These are phyloP conservation scores for Pinctada fucata DNA, from an alignment of 2,888 invertebrate species.

Conservation along the genomic window DNA sequence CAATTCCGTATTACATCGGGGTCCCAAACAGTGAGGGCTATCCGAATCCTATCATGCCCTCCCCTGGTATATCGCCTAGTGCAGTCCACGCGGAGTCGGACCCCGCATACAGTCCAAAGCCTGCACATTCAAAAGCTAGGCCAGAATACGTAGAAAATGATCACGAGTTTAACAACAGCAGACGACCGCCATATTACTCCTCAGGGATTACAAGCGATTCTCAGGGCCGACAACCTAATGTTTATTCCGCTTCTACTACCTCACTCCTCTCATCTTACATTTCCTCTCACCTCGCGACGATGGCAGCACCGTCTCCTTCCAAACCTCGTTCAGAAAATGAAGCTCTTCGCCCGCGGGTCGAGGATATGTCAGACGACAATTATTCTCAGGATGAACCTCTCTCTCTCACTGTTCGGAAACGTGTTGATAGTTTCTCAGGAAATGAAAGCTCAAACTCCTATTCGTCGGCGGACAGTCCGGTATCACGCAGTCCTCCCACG, in stretches of 20 bases:
- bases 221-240: conserved; percentile 22
- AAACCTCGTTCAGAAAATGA: conserved; percentile 10
- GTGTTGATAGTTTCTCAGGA: conserved; percentile 50
- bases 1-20: conserved; percentile 32
- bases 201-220: conserved; percentile 23
- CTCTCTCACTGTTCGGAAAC: conserved; percentile 54
- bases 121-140: conserved; percentile 21
- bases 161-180: conserved; percentile 2
- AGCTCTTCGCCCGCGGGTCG: conserved; percentile 3
- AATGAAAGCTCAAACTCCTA: conserved; percentile 55
- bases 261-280: conserved; percentile 14
- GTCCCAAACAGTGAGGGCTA: conserved; percentile 21
- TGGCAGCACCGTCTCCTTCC: conserved; percentile 12
- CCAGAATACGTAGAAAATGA: conserved; percentile 15
- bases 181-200: conserved; percentile 5
- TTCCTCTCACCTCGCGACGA: conserved; percentile 10
- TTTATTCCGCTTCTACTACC: conserved; percentile 22
- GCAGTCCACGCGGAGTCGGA: conserved; percentile 6
- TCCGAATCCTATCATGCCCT: neutral
- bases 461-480: conserved; percentile 48
- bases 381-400: conserved; percentile 54
- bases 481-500: conserved; percentile 45
- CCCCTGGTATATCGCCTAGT: conserved; percentile 10
- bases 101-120: conserved; percentile 13
- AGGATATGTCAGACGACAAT: conserved; percentile 33